Evolutionary conservation across 2,888 invertebrate species (phyloP), one percentile per base, ranked within the genome.

Genomic region (Chrysolina oricalcia): DNA sequence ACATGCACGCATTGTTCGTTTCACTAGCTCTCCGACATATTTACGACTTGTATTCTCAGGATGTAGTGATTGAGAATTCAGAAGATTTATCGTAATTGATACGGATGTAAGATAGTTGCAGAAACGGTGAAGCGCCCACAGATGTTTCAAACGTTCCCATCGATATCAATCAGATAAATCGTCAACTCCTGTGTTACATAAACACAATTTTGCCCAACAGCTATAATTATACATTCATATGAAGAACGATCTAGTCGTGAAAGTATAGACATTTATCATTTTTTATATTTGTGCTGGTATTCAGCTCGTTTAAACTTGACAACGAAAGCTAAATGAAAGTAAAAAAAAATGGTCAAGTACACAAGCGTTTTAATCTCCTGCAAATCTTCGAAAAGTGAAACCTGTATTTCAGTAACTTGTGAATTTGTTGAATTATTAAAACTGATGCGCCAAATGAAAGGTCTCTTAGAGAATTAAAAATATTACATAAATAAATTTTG

Each of bases 71-170:
- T 27, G 27, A 50, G 8, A 2, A 50, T 50, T 17, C 13, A 65
- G 27, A 66, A 73, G 68, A 68, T 68, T 68, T 50, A 73, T 73
- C 35, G 17, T 53, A 66, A 66, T 48, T 53, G 68, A 73, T 62
- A 40, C 59, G 67, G 48, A 59, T 73, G 50, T 46, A 48, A 27
- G 17, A 73, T 68, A 48, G 62, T 41, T 19, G 62, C 46, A 40
- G 65, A 53, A 46, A 23, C 41, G 64, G 27, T 68, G 13, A 66
- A 48, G 67, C 68, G 41, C 68, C 73, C 50, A 73, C 73, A 63
- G 21, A 62, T 19, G 23, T 35, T 48, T 68, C 63, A 59, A 46
- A 73, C 48, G 48, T 73, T 40, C 10, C 10, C 21, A 9, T 15
- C n/a, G 17, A 50, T 17, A 50, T 27, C 27, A 27, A 2, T 27